A percentile compares a stretch with the other conserved stretches of the same genome.
phyloP scores from a whole-genome alignment of 92 coral and sea anemone species.

The Scolanthus callimorphus region DNA sequence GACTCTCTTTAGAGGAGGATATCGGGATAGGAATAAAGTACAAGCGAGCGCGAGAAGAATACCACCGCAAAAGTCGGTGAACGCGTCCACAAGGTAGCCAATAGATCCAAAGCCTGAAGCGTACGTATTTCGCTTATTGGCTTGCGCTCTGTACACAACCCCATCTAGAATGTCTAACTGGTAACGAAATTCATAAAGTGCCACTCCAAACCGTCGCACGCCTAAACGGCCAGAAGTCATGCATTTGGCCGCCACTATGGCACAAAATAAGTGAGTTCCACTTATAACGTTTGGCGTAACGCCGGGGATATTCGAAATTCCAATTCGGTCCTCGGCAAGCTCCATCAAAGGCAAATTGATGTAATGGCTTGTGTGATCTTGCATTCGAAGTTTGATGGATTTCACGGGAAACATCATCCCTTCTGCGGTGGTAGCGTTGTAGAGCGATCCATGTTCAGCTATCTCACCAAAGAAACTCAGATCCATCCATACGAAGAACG shows the following conservation, averaged over 20 bases:
- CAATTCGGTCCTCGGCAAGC: conserved; percentile 64
- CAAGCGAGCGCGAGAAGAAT: conserved; percentile 62
- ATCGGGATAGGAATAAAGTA: conserved; percentile 59
- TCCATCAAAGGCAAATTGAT: conserved; percentile 74
- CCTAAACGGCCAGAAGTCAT: conserved; percentile 61
- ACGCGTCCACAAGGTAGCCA: conserved; percentile 84
- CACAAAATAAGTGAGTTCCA: conserved; percentile 64
- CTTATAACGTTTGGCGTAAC: conserved; percentile 86
- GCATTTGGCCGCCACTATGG: conserved; percentile 75
- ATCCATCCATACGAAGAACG: conserved; percentile 94
- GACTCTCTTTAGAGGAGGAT: conserved; percentile 71
- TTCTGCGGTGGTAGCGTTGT: conserved; percentile 57
- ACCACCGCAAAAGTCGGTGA: conserved; percentile 81
- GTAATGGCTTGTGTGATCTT: conserved; percentile 89
- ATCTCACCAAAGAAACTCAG: conserved; percentile 89
- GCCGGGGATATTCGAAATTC: conserved; percentile 64
- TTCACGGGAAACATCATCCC: conserved; percentile 84
- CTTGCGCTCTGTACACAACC: conserved; percentile 80
- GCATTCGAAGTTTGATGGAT: conserved; percentile 81
- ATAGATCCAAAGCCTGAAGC: conserved; percentile 85
- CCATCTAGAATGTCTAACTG: conserved; percentile 86
- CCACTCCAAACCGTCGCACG: conserved; percentile 71
- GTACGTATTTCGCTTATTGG: conserved; percentile 62
- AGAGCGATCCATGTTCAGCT: conserved; percentile 75
- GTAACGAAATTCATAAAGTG: conserved; percentile 68